phyloP scores from a whole-genome alignment of 1,140 invertebrate genomes.

The Anastatus disparis region DNA sequence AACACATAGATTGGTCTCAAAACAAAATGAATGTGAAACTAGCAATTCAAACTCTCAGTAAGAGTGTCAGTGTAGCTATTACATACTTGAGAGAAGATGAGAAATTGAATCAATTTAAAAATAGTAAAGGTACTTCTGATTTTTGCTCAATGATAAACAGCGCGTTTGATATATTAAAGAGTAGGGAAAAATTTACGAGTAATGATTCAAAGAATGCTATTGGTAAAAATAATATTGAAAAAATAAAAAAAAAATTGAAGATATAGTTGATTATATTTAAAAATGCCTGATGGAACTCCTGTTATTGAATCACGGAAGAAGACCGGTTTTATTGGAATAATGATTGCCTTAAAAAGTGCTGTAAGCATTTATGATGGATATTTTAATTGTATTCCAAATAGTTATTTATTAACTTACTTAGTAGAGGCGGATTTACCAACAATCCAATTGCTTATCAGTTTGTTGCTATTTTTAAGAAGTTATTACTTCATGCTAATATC shows the following conservation, averaged over 20 bases:
- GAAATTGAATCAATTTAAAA: too few species aligned
- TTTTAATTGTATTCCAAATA: conserved; percentile 35
- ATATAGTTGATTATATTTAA: conserved; percentile 42
- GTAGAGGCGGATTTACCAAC: not conserved
- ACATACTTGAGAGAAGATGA: too few species aligned
- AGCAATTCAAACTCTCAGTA: too few species aligned
- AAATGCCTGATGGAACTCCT: conserved; percentile 34
- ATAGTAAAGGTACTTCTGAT: too few species aligned
- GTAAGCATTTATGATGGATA: conserved; percentile 45
- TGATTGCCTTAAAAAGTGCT: conserved; percentile 42
- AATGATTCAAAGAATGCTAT: conserved; percentile 10
- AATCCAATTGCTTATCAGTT: conserved; percentile 22
- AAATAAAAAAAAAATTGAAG: conserved; percentile 34
- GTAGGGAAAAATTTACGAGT: not conserved
- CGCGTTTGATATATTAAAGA: too few species aligned
- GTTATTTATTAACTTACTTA: conserved; percentile 4
- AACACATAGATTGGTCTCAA: too few species aligned
- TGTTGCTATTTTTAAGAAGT: not conserved
- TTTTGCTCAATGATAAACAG: too few species aligned
- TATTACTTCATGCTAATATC: not conserved
- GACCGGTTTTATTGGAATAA: conserved; percentile 53
- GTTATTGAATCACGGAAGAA: conserved; percentile 5
- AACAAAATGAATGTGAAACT: too few species aligned
- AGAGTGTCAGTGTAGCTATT: too few species aligned
- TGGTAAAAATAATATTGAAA: not conserved